Percentiles rank a stretch among this genome's conserved stretches.
Conservation (phyloP, 2,888 invertebrate species). For the Sphaerophoria rueppellii region DNA sequence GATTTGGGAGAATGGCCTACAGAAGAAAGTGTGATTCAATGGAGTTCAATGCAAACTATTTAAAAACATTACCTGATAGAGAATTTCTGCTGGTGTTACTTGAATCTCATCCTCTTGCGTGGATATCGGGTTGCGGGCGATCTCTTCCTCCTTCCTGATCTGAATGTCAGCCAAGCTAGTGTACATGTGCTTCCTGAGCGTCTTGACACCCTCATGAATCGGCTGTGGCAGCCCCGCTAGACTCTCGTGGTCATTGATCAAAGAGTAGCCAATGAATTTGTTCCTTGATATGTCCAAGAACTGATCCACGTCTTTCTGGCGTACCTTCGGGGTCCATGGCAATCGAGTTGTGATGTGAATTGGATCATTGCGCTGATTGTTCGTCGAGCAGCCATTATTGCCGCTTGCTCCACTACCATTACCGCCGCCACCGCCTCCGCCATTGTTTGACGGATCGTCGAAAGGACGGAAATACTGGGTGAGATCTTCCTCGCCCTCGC, state of each 20-base stretch:
- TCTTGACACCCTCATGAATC: slow-evolving; percentile 97
- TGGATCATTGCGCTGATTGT: slow-evolving; percentile 78
- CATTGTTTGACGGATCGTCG: slow-evolving; percentile 80
- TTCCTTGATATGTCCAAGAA: slow-evolving; percentile 95
- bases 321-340: slow-evolving; percentile 98
- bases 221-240: slow-evolving; percentile 97
- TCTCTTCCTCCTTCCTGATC: slow-evolving; percentile 94
- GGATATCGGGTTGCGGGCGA: slow-evolving; percentile 94
- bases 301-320: slow-evolving; percentile 95
- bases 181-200: slow-evolving; percentile 94
- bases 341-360: slow-evolving; percentile 84
- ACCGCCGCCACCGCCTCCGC: slow-evolving; percentile 33
- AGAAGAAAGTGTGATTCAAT: not conserved
- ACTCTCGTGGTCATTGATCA: slow-evolving; percentile 93
- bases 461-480: slow-evolving; percentile 81
- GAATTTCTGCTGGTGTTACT: slow-evolving; percentile 92
- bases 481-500: slow-evolving; percentile 84
- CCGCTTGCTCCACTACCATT: slow-evolving; percentile 19
- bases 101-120: slow-evolving; percentile 90
- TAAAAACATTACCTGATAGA: slow-evolving; percentile 86
- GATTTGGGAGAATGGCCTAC: slow-evolving; percentile 93
- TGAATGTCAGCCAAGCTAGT: slow-evolving; percentile 96
- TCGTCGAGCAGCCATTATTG: slow-evolving; percentile 71
- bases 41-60: not conserved
- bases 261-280: slow-evolving; percentile 97